Evolutionary conservation across 2,888 invertebrate species (phyloP).

Genomic region (Ectemnius lituratus): DNA sequence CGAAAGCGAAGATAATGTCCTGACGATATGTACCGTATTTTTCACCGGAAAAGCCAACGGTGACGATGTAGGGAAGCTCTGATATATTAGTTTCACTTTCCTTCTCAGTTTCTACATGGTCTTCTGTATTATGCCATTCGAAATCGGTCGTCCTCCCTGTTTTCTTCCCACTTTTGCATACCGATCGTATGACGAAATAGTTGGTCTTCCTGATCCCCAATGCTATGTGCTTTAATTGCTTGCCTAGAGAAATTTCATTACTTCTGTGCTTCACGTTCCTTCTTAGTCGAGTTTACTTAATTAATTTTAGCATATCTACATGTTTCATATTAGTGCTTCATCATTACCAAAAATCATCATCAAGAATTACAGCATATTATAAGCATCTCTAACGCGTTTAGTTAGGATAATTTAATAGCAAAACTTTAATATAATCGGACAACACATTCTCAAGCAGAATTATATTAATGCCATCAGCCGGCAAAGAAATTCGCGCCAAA

Average conservation of each 20-base stretch:
- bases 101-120: neutral
- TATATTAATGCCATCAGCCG: too few species aligned
- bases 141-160: constrained; percentile 58
- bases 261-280: neutral
- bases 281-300: neutral
- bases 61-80: constrained; percentile 29
- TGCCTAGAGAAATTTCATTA: constrained; percentile 47
- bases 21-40: constrained; percentile 88
- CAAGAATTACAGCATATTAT: too few species aligned
- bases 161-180: constrained; percentile 36
- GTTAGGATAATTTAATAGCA: too few species aligned
- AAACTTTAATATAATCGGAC: too few species aligned
- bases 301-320: too few species aligned
- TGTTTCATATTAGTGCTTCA: too few species aligned
- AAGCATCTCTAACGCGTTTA: too few species aligned
- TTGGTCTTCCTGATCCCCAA: constrained; percentile 61
- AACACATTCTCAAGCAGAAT: too few species aligned
- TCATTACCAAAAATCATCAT: too few species aligned
- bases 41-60: constrained; percentile 28
- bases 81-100: neutral
- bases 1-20: constrained; percentile 87
- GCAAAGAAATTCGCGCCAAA: too few species aligned
- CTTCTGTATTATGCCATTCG: constrained; percentile 55
- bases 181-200: constrained; percentile 63
- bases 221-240: constrained; percentile 61